Percentiles rank a stretch among this genome's conserved stretches.
phyloP scores from a whole-genome alignment of 2,113 vertebrate genomes.

The Alexandromys fortis region DNA sequence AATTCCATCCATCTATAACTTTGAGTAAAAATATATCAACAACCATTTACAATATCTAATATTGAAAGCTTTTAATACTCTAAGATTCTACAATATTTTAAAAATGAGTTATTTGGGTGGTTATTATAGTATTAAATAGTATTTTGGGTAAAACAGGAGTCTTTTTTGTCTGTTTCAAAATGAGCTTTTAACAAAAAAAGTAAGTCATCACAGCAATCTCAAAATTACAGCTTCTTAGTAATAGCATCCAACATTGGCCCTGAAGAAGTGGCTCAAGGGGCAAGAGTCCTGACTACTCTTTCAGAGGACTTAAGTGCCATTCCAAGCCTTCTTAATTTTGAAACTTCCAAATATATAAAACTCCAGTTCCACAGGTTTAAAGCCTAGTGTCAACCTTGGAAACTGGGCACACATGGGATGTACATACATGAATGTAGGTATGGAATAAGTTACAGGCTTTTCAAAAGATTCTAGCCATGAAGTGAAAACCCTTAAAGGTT shows the following conservation, averaged over 20 bases:
- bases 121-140: neutral
- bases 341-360: neutral
- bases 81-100: neutral
- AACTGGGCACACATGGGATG: neutral
- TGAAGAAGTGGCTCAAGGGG: neutral
- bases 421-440: neutral
- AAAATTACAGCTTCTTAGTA: neutral
- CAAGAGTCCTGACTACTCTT: neutral
- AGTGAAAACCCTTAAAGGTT: neutral
- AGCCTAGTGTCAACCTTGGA: neutral
- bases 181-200: neutral
- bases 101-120: neutral
- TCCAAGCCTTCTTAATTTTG: neutral
- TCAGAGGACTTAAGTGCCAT: neutral
- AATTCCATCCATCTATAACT: neutral
- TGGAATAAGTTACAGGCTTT: neutral
- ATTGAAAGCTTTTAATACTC: neutral
- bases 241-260: neutral
- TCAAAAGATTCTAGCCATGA: conserved; percentile 8
- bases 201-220: neutral
- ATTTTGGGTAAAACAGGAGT: neutral
- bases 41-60: neutral
- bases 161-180: neutral
- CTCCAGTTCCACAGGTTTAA: neutral
- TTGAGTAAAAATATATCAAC: neutral